Percentiles rank a stretch among this genome's conserved stretches.
These are phyloP conservation scores for Cephalopholis sonnerati DNA, from an alignment of 2,113 vertebrate genomes.

Conservation along the genomic window DNA sequence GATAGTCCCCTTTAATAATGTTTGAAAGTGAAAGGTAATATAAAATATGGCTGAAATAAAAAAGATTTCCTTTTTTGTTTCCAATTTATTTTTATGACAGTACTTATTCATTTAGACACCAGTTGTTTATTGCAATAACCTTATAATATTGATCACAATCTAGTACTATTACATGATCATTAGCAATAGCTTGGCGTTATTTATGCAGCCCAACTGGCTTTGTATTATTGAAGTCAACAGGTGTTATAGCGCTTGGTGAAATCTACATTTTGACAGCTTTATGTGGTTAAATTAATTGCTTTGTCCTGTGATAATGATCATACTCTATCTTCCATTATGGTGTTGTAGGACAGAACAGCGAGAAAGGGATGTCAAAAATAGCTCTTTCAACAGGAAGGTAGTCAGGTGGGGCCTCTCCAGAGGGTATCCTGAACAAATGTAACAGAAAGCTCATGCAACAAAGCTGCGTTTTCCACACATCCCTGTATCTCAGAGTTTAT, in stretches of 20 bases:
- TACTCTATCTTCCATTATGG: background rate
- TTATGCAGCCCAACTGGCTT: background rate
- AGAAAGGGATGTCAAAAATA: slow-evolving; percentile 52
- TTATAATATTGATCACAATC: background rate
- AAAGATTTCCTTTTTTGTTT: background rate
- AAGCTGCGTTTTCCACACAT: background rate
- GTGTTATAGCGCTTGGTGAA: background rate
- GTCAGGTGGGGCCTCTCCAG: slow-evolving; percentile 58
- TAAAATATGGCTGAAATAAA: background rate
- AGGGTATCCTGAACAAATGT: slow-evolving; percentile 49
- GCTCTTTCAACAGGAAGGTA: slow-evolving; percentile 68
- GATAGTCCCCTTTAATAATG: too few relatives aligned
- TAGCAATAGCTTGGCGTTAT: background rate
- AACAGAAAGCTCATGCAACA: slow-evolving; percentile 18
- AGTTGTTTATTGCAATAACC: too few relatives aligned
- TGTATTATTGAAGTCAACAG: background rate
- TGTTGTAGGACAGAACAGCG: background rate
- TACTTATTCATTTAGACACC: background rate
- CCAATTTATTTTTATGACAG: background rate
- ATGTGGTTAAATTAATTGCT: background rate
- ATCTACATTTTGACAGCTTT: background rate
- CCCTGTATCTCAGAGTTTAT: background rate
- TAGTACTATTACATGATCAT: background rate
- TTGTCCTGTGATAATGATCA: background rate
- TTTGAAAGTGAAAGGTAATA: background rate